Evolutionary conservation across 2,888 invertebrate genomes (phyloP).

Genomic region (Troglohyphantes excavatus): DNA sequence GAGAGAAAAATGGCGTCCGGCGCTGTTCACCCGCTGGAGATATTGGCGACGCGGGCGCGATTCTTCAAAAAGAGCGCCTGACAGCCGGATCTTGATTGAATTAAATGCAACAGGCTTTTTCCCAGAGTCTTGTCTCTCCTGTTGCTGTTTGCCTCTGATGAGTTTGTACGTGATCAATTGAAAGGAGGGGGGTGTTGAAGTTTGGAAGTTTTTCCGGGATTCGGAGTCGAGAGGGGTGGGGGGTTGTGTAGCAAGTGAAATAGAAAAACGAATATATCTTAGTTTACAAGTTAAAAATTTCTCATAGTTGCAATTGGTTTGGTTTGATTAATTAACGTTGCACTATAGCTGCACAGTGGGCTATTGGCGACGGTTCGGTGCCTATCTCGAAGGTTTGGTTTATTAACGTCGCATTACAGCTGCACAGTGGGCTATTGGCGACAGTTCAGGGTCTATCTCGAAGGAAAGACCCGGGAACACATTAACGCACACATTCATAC

Average conservation of each 20-base stretch:
- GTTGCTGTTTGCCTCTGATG: constrained; percentile 53
- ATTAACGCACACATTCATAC: too few relatives aligned
- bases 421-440: too few relatives aligned
- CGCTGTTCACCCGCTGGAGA: not conserved
- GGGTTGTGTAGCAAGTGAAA: constrained; percentile 7
- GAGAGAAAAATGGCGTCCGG: constrained; percentile 62
- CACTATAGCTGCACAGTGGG: too few relatives aligned
- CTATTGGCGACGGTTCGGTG: too few relatives aligned
- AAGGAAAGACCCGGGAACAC: too few relatives aligned
- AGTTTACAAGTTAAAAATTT: too few relatives aligned
- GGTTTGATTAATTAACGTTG: too few relatives aligned
- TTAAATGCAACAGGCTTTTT: constrained; percentile 73
- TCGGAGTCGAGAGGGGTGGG: not conserved
- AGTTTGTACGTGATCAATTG: not conserved
- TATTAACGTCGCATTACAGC: too few relatives aligned
- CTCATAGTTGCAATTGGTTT: too few relatives aligned
- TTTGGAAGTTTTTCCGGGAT: not conserved
- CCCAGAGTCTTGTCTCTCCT: constrained; percentile 32
- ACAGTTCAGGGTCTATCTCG: too few relatives aligned
- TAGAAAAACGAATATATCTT: not conserved
- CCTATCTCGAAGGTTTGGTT: too few relatives aligned
- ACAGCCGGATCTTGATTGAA: constrained; percentile 54
- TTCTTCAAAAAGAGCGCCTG: constrained; percentile 52
- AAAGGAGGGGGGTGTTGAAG: not conserved
- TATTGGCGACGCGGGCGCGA: constrained; percentile 54